These are phyloP conservation scores for Drosophila nigricruria DNA, from an alignment of 2,888 invertebrate species.

Conservation along the genomic window DNA sequence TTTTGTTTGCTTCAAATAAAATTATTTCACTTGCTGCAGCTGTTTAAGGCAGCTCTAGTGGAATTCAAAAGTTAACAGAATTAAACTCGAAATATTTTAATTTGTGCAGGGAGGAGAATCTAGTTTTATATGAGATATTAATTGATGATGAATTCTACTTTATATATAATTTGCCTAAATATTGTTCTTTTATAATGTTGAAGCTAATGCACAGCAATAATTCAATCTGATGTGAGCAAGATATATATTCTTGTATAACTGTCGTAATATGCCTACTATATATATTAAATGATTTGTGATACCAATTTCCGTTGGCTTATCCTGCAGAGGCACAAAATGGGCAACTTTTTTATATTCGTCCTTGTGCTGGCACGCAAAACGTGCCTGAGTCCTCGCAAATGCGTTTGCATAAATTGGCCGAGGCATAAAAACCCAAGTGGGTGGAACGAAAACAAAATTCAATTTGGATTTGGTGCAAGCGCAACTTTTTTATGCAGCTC, in stretches of 20 bases:
- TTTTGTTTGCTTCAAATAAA: neutral
- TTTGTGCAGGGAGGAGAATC: neutral
- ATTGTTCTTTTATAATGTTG: neutral
- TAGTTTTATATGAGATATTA: no score
- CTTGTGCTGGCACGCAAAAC: slow-evolving; percentile 43
- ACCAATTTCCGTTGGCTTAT: slow-evolving; percentile 49
- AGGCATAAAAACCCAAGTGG: slow-evolving; percentile 52
- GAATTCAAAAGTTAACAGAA: neutral
- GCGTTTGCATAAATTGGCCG: slow-evolving; percentile 78
- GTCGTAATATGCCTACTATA: slow-evolving; percentile 7
- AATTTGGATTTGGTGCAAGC: slow-evolving; percentile 75
- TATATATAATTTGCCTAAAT: neutral
- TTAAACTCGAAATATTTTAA: neutral
- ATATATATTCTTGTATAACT: neutral
- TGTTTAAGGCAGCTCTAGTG: neutral
- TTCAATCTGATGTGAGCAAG: neutral
- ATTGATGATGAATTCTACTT: rapidly evolving
- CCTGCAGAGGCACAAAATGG: slow-evolving; percentile 34
- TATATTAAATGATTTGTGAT: slow-evolving; percentile 51
- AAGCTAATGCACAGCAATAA: neutral
- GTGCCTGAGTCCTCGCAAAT: slow-evolving; percentile 68
- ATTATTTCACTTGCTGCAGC: neutral
- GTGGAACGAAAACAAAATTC: slow-evolving; percentile 63
- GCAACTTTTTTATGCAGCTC: slow-evolving; percentile 45
- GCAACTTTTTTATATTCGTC: slow-evolving; percentile 42